Evolutionary conservation across 2,888 invertebrate species (phyloP).

Genomic region (Tortrix viridana): DNA sequence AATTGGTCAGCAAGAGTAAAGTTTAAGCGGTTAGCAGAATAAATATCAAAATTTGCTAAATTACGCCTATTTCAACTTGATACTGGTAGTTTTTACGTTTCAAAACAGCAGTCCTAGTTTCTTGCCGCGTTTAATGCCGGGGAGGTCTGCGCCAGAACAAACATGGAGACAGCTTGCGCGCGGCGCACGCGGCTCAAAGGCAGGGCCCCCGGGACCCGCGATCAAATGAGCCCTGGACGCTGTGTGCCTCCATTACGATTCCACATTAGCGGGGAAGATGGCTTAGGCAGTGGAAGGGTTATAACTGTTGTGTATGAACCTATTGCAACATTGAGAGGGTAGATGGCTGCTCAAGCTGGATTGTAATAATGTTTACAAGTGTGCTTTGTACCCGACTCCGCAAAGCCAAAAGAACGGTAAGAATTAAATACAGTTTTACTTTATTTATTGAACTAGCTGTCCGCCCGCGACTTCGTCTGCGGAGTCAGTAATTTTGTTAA

Average conservation of each 20-base stretch:
- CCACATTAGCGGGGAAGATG: constrained; percentile 1
- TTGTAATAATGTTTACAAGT: no score
- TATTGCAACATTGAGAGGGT: not conserved
- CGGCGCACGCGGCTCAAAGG: constrained; percentile 23
- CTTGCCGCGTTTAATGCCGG: constrained; percentile 19
- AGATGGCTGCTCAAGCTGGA: no score
- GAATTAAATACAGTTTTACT: no score
- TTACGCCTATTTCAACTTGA: no score
- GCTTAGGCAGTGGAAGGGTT: not conserved
- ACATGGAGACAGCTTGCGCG: constrained; percentile 34
- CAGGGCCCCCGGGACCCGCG: constrained; percentile 30
- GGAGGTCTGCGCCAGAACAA: constrained; percentile 24
- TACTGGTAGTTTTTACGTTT: not conserved
- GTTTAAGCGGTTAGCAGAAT: no score
- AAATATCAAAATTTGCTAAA: no score
- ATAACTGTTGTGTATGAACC: not conserved
- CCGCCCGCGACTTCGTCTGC: no score
- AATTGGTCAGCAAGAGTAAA: no score
- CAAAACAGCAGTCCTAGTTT: not conserved
- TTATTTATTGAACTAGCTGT: no score
- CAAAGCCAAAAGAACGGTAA: no score
- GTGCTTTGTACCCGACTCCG: no score
- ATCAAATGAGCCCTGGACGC: constrained; percentile 30
- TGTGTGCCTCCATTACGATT: constrained; percentile 29
- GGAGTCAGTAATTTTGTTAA: no score